Base-by-base conservation (phyloP, 2,888 invertebrate genomes). In the Metellina segmentata region DNA sequence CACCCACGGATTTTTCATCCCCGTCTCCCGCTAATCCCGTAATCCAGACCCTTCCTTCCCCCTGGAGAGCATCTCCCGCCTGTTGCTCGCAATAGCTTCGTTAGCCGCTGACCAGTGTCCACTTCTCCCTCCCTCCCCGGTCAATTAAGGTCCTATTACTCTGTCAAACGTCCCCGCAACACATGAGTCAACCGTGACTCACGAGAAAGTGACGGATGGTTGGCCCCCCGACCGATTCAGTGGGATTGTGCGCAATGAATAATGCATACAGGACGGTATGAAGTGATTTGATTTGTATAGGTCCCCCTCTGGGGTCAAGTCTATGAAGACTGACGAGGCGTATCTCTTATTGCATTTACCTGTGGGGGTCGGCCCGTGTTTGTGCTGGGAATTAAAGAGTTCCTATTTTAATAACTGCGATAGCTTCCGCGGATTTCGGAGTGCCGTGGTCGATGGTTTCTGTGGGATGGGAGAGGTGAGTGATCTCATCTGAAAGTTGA, bases 101-200 rank as follows among this genome's bases (percentile, higher is more conserved):
- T 81, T 69, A 81, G 34, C 8, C 34, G 52, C 61, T 81, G 81
- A 81, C 81, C 81, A 81, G 16, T 81, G 81, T 70, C 81, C 81
- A 19, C 8, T 7, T 9, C 71, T 8, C 75, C 20, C 77, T 48
- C 61, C 61, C 61, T 20, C 34, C 79, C 79, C 13, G 34, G 5
- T 9, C 48, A 34, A 61, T 34, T 34, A 34, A 53, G n/a, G 61
- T 79, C 34, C 79, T 79, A 20, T 53, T 61, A 16, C 79, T 53
- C 53, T 61, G 79, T 79, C 61, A 53, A 20, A 19, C 79, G 13
- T 61, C 34, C 79, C 79, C 34, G 34, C 7, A 79, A 61, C 79
- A 79, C 49, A 34, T 79, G 79, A 79, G 79, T 79, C 79, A 79
- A 34, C 69, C 13, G 49, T 82, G 81, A 82, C 49, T 82, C 81